Base-by-base conservation (phyloP, 2,797 vertebrate species). In the Poeciliopsis gracilis region DNA sequence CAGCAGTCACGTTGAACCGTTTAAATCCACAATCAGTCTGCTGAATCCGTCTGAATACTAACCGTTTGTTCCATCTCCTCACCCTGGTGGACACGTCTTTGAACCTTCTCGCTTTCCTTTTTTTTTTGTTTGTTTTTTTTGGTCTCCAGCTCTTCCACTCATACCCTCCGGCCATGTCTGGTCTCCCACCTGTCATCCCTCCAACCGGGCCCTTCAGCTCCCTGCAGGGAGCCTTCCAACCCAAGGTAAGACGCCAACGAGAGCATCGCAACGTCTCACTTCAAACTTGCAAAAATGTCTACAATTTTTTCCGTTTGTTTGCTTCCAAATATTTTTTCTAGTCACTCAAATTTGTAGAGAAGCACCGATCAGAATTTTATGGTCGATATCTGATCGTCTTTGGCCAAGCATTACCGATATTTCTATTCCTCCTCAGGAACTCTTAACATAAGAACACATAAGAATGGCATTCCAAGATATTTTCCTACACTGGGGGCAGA, bases 151-250 rank as follows among this genome's bases (percentile, higher is more conserved):
- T 99, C 94, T 98, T 99, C 94, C 98, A 98, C 92, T 97, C 98
- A 80, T 99, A 98, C 85, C 98, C 98, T 79, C 97, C 98, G 74
- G 96, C 97, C 84, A 97, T 99, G 93, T 98, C 98, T 88, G 98
- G 98, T 78, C 98, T 99, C 86, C 97, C 98, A 70, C 98, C 98
- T 41, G 97, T 99, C 97, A 98, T 99, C 84, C 98, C 98, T 63
- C 98, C 98, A 10, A 98, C 96, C 0, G 98, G 98, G 84, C 98
- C 98, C 77, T 99, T 99, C 77, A 97, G 98, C 88, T 99, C 98
- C 0, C 96, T 99, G 55, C 98, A 99, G 95, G 98, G 98, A 87
- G 98, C 98, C 46, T 99, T 99, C 92, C 98, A 99, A 76, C 98
- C 98, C 89, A 99, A 99, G 97, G 98, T 99, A 94, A 84, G 51